Percentiles rank a stretch among this genome's conserved stretches.
These are phyloP conservation scores for Pachliopta kotzebuea DNA, from an alignment of 2,888 invertebrate genomes.

Conservation along the genomic window DNA sequence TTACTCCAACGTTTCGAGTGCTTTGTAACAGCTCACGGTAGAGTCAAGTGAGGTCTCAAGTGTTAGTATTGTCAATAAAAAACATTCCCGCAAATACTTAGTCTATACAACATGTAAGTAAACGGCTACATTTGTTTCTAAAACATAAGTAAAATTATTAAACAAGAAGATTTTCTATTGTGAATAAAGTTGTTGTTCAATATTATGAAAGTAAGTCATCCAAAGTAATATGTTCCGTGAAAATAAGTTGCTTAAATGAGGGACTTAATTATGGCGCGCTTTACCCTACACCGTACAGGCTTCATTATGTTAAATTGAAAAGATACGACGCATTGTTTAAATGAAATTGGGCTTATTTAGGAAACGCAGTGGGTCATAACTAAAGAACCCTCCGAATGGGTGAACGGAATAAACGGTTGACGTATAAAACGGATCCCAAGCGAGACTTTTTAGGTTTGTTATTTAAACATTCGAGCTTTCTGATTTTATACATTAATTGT, in stretches of 20 bases:
- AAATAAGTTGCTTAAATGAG: slow-evolving; percentile 20
- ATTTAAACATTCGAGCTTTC: slow-evolving; percentile 6
- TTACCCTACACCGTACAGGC: slow-evolving; percentile 42
- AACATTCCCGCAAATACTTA: no score
- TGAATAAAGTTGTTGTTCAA: background rate
- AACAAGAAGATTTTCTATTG: background rate
- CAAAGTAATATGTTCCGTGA: slow-evolving; percentile 9
- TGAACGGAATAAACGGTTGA: slow-evolving; percentile 73
- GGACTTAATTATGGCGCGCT: slow-evolving; percentile 38
- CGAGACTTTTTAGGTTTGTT: slow-evolving; percentile 49
- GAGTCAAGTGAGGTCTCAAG: no score
- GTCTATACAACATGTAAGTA: no score
- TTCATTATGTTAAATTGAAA: slow-evolving; percentile 78
- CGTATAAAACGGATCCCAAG: slow-evolving; percentile 70
- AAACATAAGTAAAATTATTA: no score
- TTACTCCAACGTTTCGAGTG: no score
- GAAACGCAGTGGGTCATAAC: slow-evolving; percentile 71
- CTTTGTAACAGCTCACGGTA: no score
- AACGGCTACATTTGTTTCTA: no score
- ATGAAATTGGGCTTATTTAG: slow-evolving; percentile 74
- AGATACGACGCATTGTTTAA: slow-evolving; percentile 72
- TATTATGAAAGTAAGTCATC: background rate
- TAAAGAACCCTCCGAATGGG: slow-evolving; percentile 62
- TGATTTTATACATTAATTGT: background rate
- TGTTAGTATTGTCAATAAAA: no score